Conservation (phyloP, 2,113 vertebrate genomes). For the Eupsittula cactorum region DNA sequence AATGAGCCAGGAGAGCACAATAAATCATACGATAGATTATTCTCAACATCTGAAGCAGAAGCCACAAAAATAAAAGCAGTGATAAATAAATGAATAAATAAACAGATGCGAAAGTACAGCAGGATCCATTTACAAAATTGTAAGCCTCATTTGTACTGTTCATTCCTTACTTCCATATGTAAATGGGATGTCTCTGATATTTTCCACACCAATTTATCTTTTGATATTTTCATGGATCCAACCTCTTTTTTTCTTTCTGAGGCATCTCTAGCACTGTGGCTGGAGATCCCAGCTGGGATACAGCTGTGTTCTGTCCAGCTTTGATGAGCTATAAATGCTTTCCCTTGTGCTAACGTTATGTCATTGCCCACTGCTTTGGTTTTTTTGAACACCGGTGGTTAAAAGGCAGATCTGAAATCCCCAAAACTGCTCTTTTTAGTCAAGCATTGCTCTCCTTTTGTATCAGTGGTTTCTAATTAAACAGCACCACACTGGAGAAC, state of each 20-base stretch:
- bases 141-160: not conserved
- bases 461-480: constrained; percentile 47
- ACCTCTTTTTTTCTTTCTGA: constrained; percentile 10
- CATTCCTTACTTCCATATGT: not conserved
- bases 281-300: constrained; percentile 35
- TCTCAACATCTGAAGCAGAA: not conserved
- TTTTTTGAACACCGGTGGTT: not conserved
- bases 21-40: not conserved
- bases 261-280: not conserved
- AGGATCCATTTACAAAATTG: not conserved
- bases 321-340: constrained; percentile 29
- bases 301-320: constrained; percentile 5
- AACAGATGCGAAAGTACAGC: not conserved
- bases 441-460: not conserved
- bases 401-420: constrained; percentile 26
- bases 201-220: constrained; percentile 21
- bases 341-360: not conserved
- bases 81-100: not conserved
- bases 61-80: not conserved
- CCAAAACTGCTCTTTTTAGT: not conserved
- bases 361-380: not conserved
- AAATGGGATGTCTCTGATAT: not conserved
- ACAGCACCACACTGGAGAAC: not conserved
- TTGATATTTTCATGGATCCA: not conserved
- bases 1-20: not conserved